phyloP scores from a whole-genome alignment of 2,113 vertebrate species.

The Callipepla californica region DNA sequence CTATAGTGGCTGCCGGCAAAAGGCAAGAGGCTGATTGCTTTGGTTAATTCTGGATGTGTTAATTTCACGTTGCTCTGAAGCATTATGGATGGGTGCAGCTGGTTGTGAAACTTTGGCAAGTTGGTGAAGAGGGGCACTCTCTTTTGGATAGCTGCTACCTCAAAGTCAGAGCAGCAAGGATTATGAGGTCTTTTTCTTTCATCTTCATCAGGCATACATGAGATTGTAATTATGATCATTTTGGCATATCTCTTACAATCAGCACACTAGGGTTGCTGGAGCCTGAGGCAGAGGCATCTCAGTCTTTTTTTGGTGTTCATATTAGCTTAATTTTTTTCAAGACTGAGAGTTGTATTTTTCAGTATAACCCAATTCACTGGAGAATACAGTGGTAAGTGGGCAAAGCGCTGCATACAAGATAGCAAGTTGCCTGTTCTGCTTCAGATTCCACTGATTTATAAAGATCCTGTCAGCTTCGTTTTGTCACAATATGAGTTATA shows the following conservation, averaged over 20 bases:
- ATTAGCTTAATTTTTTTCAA: constrained; percentile 13
- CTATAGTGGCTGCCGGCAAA: constrained; percentile 22
- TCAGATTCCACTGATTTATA: neutral
- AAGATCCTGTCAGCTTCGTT: neutral
- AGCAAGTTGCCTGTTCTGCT: neutral
- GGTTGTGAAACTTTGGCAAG: neutral
- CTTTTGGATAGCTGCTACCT: neutral
- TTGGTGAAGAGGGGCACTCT: neutral
- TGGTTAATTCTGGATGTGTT: constrained; percentile 5
- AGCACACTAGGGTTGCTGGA: neutral
- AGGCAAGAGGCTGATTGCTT: neutral
- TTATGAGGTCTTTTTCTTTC: constrained; percentile 3
- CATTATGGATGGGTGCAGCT: neutral
- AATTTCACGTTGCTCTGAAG: constrained; percentile 18
- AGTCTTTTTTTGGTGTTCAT: neutral
- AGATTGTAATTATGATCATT: constrained; percentile 19
- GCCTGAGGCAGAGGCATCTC: neutral
- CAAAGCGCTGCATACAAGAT: neutral
- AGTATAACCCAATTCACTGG: neutral
- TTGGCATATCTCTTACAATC: constrained; percentile 30
- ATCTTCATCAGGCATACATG: constrained; percentile 13
- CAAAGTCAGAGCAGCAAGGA: neutral
- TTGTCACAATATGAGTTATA: neutral
- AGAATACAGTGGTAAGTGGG: neutral
- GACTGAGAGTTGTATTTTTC: neutral